A percentile compares a stretch with the other conserved stretches of the same genome.
These are phyloP conservation scores for Habroteleia sp. DNA, from an alignment of 2,888 invertebrate genomes.

Conservation along the genomic window DNA sequence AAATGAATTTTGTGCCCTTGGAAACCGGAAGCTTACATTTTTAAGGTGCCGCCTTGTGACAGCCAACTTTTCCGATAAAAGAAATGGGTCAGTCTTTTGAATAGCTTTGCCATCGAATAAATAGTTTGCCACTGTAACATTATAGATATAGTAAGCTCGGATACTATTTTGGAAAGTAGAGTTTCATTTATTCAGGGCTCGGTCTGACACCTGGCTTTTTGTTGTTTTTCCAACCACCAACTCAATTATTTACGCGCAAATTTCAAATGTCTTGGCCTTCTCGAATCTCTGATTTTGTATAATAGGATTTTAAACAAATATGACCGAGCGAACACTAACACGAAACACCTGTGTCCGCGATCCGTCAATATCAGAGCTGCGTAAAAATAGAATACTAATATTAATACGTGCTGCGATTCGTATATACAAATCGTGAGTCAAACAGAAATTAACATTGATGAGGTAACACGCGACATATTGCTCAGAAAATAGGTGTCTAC, in stretches of 20 bases:
- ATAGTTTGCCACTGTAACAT: constrained; percentile 12
- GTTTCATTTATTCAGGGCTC: constrained; percentile 20
- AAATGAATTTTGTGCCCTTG: constrained; percentile 2
- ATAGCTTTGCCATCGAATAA: constrained; percentile 18
- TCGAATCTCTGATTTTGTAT: neutral
- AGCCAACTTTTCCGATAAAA: constrained; percentile 18
- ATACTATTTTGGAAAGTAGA: constrained; percentile 16
- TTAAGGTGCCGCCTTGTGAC: constrained; percentile 5
- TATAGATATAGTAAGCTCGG: constrained; percentile 6
- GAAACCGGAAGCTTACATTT: constrained; percentile 12
- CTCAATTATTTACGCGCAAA: constrained; percentile 4
- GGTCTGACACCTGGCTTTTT: constrained; percentile 7
- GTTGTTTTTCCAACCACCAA: neutral
- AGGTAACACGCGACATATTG: constrained; percentile 27
- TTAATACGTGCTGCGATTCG: constrained; percentile 67
- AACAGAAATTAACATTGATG: constrained; percentile 34
- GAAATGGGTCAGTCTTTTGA: constrained; percentile 25
- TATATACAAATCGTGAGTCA: neutral
- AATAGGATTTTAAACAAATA: constrained; percentile 13
- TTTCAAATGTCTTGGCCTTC: neutral
- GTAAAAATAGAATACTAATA: constrained; percentile 70
- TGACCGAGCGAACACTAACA: constrained; percentile 6
- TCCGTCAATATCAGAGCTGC: constrained; percentile 68
- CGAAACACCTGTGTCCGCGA: constrained; percentile 74
- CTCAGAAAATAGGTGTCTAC: constrained; percentile 63